phyloP scores from a whole-genome alignment of 1,140 invertebrate species.

The Rhagoletis pomonella region DNA sequence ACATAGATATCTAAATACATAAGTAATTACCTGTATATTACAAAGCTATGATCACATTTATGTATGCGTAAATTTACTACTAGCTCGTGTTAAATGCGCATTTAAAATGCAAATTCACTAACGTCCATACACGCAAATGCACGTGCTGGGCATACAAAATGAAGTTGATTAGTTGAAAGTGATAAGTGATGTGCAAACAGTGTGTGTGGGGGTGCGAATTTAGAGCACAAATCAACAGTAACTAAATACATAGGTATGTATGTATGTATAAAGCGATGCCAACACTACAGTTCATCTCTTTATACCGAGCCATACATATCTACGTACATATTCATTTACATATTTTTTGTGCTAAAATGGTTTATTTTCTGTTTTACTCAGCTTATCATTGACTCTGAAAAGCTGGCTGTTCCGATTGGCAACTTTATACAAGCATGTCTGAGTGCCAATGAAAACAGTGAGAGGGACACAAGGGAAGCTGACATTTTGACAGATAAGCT shows the following conservation, averaged over 20 bases:
- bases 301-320: too few relatives aligned
- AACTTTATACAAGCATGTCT: not conserved
- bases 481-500: not conserved
- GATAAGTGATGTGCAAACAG: slow-evolving; percentile 37
- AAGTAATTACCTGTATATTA: too few relatives aligned
- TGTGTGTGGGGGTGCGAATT: not conserved
- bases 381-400: not conserved
- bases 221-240: not conserved
- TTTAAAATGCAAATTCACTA: slow-evolving; percentile 36
- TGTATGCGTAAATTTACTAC: not conserved
- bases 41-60: not conserved
- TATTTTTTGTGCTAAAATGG: not conserved
- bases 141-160: slow-evolving; percentile 15
- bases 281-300: not conserved
- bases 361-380: not conserved
- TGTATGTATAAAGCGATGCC: not conserved
- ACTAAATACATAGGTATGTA: not conserved
- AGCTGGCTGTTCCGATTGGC: not conserved
- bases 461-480: not conserved
- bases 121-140: not conserved
- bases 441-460: not conserved
- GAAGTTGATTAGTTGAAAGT: slow-evolving; percentile 29
- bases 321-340: too few relatives aligned
- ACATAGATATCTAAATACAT: too few relatives aligned
- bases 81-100: slow-evolving; percentile 14